A percentile compares a stretch with the other conserved stretches of the same genome.
phyloP scores from a whole-genome alignment of 2,797 vertebrate genomes.

The Podarcis lilfordi region DNA sequence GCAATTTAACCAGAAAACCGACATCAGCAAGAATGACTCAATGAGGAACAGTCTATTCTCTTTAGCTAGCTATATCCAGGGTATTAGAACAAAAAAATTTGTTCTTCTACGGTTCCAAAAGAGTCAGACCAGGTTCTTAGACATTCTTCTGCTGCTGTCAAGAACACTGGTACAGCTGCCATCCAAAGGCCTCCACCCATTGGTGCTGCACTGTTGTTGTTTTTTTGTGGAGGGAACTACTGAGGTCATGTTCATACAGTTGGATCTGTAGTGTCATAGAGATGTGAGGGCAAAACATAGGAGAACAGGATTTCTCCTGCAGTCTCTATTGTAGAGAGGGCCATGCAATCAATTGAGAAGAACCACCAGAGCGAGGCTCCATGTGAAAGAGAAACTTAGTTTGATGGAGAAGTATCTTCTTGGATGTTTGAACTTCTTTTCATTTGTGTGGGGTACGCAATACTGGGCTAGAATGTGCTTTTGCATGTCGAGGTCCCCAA shows the following conservation, averaged over 20 bases:
- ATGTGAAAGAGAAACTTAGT: too few relatives aligned
- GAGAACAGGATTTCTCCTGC: neutral
- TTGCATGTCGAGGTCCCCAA: too few relatives aligned
- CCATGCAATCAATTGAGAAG: too few relatives aligned
- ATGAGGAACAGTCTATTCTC: neutral
- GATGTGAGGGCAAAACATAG: neutral
- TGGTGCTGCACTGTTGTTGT: neutral
- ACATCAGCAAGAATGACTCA: neutral
- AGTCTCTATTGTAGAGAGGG: too few relatives aligned
- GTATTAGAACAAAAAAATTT: neutral
- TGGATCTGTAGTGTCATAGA: neutral
- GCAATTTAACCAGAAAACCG: neutral
- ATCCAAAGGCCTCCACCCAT: neutral
- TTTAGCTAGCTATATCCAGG: neutral
- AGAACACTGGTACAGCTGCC: neutral
- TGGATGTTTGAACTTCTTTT: neutral
- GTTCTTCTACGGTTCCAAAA: neutral
- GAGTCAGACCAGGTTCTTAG: neutral
- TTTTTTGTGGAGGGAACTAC: too few relatives aligned
- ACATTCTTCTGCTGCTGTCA: neutral
- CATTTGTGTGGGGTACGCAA: neutral
- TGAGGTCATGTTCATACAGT: neutral
- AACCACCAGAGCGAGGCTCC: neutral
- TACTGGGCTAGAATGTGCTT: neutral
- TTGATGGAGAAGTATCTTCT: neutral